A percentile compares a stretch with the other conserved stretches of the same genome.
Evolutionary conservation across 2,888 invertebrate species (phyloP).

Genomic region (Idaea straminata): DNA sequence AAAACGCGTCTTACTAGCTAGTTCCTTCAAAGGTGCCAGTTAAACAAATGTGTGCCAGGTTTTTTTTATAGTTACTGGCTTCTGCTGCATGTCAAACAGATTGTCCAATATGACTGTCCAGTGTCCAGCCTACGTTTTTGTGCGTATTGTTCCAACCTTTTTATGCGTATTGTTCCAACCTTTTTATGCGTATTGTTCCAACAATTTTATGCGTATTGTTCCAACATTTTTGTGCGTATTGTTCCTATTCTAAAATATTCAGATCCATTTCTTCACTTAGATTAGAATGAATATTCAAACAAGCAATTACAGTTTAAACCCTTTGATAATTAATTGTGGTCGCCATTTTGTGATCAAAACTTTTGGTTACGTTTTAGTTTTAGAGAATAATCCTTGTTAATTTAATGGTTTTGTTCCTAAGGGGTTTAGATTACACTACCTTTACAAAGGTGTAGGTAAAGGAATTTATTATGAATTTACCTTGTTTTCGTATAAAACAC

Average conservation of each 20-base stretch:
- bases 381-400: background rate
- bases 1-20: too few relatives aligned
- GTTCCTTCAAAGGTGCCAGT: too few relatives aligned
- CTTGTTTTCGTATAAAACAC: background rate
- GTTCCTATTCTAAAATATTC: background rate
- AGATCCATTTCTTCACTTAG: background rate
- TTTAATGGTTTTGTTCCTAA: background rate
- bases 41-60: too few relatives aligned
- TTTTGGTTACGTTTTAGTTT: background rate
- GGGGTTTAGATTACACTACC: background rate
- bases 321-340: slow-evolving; percentile 1
- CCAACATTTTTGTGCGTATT: background rate
- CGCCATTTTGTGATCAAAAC: background rate
- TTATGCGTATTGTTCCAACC: too few relatives aligned
- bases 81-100: too few relatives aligned
- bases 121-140: too few relatives aligned
- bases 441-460: background rate
- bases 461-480: background rate
- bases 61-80: too few relatives aligned
- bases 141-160: too few relatives aligned
- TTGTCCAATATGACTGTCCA: too few relatives aligned
- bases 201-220: too few relatives aligned
- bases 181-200: too few relatives aligned
- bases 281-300: background rate
- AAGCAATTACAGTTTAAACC: background rate